Base-by-base conservation (phyloP, 30 jellyfish, hydroid and myxozoan species). In the Clytia hemisphaerica region DNA sequence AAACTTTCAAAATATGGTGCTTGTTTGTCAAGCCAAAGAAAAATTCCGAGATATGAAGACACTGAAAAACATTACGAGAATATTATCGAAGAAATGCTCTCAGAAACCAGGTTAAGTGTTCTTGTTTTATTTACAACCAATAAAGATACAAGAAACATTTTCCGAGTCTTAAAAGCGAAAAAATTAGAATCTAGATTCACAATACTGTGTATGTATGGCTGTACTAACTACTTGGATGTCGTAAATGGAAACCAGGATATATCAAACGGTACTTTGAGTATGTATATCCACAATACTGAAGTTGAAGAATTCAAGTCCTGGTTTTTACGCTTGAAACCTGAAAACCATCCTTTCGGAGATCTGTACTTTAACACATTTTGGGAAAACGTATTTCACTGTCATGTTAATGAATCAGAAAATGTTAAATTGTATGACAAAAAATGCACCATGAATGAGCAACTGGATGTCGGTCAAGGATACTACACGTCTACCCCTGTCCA, bases 401-500 rank as follows among this genome's bases (percentile, higher is more conserved):
- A n/a, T n/a, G n/a, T n/a, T n/a, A n/a, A n/a, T n/a, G n/a, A n/a
- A n/a, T n/a, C n/a, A n/a, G n/a, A n/a, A n/a, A n/a, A n/a, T n/a
- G n/a, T 9, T n/a, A 58, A 22, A 7, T 22, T 21, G 42, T n/a
- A 4, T 6, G 33, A 9, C 16, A 34, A 19, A 27, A 24, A n/a
- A 33, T 83, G 95, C 78, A 83, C 80, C 10, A 83, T 79, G 24
- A 44, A 47, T 10, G 94, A 78, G 26, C 71, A 62, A 58, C 62
- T 89, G 48, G 25, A 45, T 18, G 77, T 67, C 21, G 94, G 94
- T 31, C 30, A 31, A 30, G 98, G 98, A 29, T 89, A 75, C 47
- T 89, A 82, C 49, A 81, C 93, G 21, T 53, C 61, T 29, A 89
- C 95, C 65, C 93, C 98, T 1, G 85, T 89, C 40, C 71, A 68